These are phyloP conservation scores for Drosophila leonis DNA, from an alignment of 2,888 invertebrate species.

Conservation along the genomic window DNA sequence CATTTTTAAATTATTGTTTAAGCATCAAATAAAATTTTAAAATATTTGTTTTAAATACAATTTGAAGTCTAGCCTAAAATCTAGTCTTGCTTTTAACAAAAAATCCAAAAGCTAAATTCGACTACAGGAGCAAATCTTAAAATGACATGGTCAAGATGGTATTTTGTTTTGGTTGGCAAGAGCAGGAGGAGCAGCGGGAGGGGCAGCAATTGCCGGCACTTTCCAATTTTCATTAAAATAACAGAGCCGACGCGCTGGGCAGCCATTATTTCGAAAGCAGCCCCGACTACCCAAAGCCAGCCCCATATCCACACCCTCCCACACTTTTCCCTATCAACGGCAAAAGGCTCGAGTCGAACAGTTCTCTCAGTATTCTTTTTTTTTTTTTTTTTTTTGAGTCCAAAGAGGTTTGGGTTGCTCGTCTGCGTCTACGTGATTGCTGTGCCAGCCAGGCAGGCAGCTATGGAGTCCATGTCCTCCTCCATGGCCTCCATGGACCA, in stretches of 20 bases:
- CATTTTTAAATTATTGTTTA: too few species aligned
- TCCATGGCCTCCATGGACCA: constrained; percentile 31
- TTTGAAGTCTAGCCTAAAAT: background rate
- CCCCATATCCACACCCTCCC: background rate
- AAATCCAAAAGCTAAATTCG: constrained; percentile 25
- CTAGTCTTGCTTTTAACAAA: too few species aligned
- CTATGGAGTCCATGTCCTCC: constrained; percentile 25
- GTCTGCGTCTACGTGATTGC: constrained; percentile 73
- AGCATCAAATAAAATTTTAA: too few species aligned
- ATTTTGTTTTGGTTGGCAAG: constrained; percentile 14
- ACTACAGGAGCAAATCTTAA: constrained; percentile 45
- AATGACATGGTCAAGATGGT: constrained; percentile 57
- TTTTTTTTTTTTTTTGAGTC: constrained; percentile 1
- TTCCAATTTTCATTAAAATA: constrained; percentile 84
- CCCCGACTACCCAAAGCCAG: constrained; percentile 8
- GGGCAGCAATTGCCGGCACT: constrained; percentile 69
- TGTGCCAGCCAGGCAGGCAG: constrained; percentile 55
- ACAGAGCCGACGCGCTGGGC: constrained; percentile 69
- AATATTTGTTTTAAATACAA: background rate
- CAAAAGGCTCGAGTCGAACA: constrained; percentile 36
- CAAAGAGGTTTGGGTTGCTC: constrained; percentile 22
- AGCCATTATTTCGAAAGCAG: constrained; percentile 55
- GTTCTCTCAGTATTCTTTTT: background rate
- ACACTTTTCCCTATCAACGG: constrained; percentile 47
- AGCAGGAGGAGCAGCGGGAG: constrained; percentile 11